Base-by-base conservation (phyloP, 2,113 vertebrate species). In the Calyptommatus sinebrachiatus region DNA sequence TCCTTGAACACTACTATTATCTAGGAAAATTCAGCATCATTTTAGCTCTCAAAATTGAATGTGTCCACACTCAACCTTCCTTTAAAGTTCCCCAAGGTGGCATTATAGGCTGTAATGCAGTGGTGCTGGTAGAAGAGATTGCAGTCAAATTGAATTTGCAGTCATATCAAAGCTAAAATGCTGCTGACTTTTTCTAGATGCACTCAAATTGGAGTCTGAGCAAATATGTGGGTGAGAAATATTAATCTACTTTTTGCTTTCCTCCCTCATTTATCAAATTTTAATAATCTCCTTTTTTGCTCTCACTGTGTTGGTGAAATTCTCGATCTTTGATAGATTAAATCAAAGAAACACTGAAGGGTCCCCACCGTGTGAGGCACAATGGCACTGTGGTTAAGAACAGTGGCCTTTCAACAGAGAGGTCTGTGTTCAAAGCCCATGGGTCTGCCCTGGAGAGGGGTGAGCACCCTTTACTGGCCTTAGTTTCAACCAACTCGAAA, bases 1-100 rank as follows among this genome's bases (percentile, higher is more conserved):
- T 71, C 26, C 29, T 81, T 67, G 57, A 86, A 88, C 28, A 69
- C 89, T 92, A 88, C 90, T 91, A 71, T 90, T 91, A 90, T 90
- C 88, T 80, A 7, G 69, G 79, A 91, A 78, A 89, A 73, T 81
- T 61, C 46, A 86, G 67, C 29, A 78, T 82, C 1, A 61, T 81
- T 93, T 85, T 77, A 77, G 74, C 78, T 84, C 84, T 82, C 73
- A 86, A 85, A 83, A 81, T 62, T 77, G 82, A 21, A 16, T 6
- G 60, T 14, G 67, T 86, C 82, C 86, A 82, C 61, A 71, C 79
- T 84, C 84, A 76, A 78, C 80, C 83, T 84, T 77, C 35, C 63
- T 83, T 89, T 71, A 66, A 60, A 62, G 79, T 84, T 65, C 67
- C 9, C 24, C 79, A 83, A 78, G 83, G 76, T 11, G 60, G 83